Base-by-base conservation (phyloP, 2,113 vertebrate species). In the Pavo muticus region DNA sequence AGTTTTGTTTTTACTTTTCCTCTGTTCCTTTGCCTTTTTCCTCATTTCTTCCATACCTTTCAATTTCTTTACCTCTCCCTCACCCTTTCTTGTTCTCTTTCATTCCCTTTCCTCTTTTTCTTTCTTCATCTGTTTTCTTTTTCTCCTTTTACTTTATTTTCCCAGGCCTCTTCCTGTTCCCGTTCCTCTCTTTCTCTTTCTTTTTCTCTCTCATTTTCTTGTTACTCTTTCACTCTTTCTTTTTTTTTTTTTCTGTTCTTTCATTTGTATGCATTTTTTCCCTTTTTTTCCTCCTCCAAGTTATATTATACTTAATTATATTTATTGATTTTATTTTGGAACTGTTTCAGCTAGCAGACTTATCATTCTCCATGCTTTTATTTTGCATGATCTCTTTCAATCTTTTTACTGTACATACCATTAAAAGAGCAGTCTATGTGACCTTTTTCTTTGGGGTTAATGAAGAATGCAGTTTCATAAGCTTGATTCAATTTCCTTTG, bases 401-500 rank as follows among this genome's bases (percentile, higher is more conserved):
- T 75, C 52, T 96, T 95, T 92, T 80, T 54, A 82, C 70, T 75
- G 48, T 91, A 93, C 79, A 72, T 95, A 67, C 93, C 79, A 91
- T 97, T 97, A 97, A 96, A 94, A 84, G 96, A 96, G 88, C 79
- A 86, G 94, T 91, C 84, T 86, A 24, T 84, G 72, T 95, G 95
- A 97, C 97, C 95, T 97, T 97, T 83, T 86, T 95, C 93, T 47
- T 10, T 59, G 63, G 84, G 95, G 96, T 97, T 98, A 97, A 97
- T 97, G 96, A 98, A 96, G 95, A 97, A 97, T 93, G 96, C 96
- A 88, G 94, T 92, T 95, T 97, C 95, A 89, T 96, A 93, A 95
- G 94, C 93, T 96, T 96, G 97, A 98, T 97, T 98, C 97, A 97
- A 97, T 98, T 98, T 98, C 93, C 97, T 98, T 96, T 91, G 93